These are phyloP conservation scores for Corynorhinus townsendii DNA, from an alignment of 2,113 vertebrate genomes.

Conservation along the genomic window DNA sequence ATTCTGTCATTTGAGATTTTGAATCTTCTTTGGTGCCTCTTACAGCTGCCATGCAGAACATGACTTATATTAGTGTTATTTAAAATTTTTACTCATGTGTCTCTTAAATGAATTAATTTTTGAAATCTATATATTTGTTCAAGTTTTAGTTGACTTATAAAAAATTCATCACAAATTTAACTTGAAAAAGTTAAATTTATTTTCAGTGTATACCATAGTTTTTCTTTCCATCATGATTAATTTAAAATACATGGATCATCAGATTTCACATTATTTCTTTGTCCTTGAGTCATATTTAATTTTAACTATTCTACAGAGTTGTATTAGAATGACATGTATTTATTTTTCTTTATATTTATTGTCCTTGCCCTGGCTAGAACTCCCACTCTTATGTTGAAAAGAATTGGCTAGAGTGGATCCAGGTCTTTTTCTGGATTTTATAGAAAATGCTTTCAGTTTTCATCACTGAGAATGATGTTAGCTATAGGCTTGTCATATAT, in stretches of 20 bases:
- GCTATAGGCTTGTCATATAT: neutral
- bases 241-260: neutral
- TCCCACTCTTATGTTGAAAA: neutral
- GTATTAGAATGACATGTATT: neutral
- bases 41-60: neutral
- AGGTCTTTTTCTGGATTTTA: neutral
- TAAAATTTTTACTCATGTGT: neutral
- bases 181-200: neutral
- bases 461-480: neutral
- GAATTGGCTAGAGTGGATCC: neutral
- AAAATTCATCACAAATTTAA: neutral
- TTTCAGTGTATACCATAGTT: neutral
- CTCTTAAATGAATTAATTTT: neutral
- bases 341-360: neutral
- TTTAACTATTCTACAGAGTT: neutral
- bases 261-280: neutral
- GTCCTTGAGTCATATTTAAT: neutral
- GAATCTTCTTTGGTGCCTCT: neutral
- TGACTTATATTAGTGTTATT: neutral
- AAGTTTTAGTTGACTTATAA: neutral
- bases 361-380: neutral
- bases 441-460: neutral
- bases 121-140: neutral
- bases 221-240: neutral
- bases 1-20: neutral